Conservation (phyloP, 2,113 vertebrate species). For the Clupea harengus region DNA sequence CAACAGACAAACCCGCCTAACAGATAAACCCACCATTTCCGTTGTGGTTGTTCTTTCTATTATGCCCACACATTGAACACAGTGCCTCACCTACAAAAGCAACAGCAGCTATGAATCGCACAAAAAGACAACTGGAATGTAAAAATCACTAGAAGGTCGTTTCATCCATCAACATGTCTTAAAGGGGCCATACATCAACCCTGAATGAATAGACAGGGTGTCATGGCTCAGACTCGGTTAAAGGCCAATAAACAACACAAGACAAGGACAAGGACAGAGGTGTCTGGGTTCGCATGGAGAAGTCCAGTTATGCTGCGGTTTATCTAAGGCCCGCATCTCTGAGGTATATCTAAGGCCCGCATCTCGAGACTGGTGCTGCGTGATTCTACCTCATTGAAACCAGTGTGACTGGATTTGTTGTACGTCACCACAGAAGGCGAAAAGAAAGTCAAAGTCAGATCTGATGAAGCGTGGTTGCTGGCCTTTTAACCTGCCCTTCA, state of each 20-base stretch:
- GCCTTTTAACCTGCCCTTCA: neutral
- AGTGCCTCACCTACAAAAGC: neutral
- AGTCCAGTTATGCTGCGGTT: neutral
- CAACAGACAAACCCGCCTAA: neutral
- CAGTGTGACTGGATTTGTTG: neutral
- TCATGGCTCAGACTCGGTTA: neutral
- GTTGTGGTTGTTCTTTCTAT: neutral
- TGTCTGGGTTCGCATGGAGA: neutral
- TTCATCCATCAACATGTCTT: slow-evolving; percentile 13
- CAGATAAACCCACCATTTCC: neutral
- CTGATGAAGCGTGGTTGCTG: neutral
- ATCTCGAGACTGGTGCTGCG: neutral
- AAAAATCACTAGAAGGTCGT: neutral
- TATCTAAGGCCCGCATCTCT: neutral
- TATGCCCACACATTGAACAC: neutral
- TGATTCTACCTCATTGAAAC: neutral
- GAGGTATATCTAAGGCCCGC: neutral
- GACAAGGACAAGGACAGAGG: neutral
- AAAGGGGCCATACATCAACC: neutral
- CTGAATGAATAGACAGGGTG: neutral
- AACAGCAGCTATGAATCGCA: neutral
- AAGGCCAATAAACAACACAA: neutral
- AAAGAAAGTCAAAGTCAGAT: neutral
- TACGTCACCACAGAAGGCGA: neutral
- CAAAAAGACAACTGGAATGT: neutral